Base-by-base conservation (phyloP, 2,888 invertebrate genomes). In the Epirrhoe tristata region DNA sequence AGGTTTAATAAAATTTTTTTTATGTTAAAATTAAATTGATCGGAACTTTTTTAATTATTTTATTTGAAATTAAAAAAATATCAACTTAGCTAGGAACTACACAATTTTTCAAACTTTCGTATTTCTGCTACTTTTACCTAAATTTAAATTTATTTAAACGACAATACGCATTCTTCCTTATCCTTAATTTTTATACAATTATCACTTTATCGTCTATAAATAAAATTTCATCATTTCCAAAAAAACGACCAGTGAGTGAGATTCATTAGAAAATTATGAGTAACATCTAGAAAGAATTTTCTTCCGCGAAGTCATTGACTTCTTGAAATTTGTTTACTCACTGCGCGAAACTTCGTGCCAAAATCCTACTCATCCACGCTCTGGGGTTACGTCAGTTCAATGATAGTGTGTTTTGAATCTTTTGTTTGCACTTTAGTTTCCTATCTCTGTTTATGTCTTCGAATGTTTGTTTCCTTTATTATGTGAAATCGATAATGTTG, bases 221-320 rank as follows among this genome's bases (percentile, higher is more conserved):
- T n/a, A 12, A 12, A 43, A 1, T 12, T 12, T 12, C 39, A 12
- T 43, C 12, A 43, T 43, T 12, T 43, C 39, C 12, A 43, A 43
- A n/a, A 43, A 34, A 43, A 43, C 12, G 2, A 43, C 5, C 0
- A 43, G 0, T 43, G 39, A 43, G 39, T 43, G 12, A 43, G 12
- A 10, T 43, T 43, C 12, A 43, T 12, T 12, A 10, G 39, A 43
- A 6, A 7, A 43, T 43, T 48, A 56, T 57, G 57, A 63, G 57
- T 43, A 52, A 57, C 43, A 68, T 69, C 67, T 69, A 71, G 67
- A 77, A 77, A 77, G 77, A 81, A 83, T 71, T 77, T 77, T 83
- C 81, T 80, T 81, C 70, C 74, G 66, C 70, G 74, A 80, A 87
- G 90, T 91, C 91, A 89, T 83, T 90, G 91, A 91, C 91, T 85